phyloP scores from a whole-genome alignment of 2,113 vertebrate species.

The Origma solitaria region DNA sequence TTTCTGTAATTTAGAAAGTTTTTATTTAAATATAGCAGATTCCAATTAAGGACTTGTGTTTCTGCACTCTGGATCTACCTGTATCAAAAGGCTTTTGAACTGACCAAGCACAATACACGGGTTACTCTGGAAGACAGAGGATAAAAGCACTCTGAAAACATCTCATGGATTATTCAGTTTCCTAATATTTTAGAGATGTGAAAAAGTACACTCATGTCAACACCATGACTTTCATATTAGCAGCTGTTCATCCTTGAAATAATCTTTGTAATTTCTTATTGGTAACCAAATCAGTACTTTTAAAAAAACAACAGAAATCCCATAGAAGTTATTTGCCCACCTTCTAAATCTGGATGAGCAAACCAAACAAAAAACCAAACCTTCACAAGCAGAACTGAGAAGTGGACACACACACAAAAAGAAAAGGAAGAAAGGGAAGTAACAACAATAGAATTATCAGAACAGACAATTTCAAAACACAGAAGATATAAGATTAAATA shows the following conservation, averaged over 20 bases:
- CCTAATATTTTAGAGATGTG: not conserved
- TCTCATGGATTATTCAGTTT: not conserved
- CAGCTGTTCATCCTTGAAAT: not conserved
- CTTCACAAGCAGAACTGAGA: not conserved
- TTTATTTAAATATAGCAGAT: not conserved
- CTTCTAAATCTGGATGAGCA: not conserved
- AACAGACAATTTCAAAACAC: not conserved
- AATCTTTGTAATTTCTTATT: not conserved
- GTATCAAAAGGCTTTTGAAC: not conserved
- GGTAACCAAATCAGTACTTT: not conserved
- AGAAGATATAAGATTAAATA: not conserved
- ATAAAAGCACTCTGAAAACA: not conserved
- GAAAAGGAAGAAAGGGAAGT: not conserved
- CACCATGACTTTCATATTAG: rapidly evolving
- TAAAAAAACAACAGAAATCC: not conserved
- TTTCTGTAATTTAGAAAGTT: not conserved
- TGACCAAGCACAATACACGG: not conserved
- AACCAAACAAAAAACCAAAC: not conserved
- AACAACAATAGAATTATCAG: not conserved
- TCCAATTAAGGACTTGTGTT: not conserved
- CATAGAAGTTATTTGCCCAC: not conserved
- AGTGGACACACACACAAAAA: too few species aligned
- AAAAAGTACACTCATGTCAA: not conserved
- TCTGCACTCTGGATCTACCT: not conserved
- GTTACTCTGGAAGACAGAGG: not conserved